Evolutionary conservation across 2,113 vertebrate species (phyloP).

Genomic region (Sturnira hondurensis): DNA sequence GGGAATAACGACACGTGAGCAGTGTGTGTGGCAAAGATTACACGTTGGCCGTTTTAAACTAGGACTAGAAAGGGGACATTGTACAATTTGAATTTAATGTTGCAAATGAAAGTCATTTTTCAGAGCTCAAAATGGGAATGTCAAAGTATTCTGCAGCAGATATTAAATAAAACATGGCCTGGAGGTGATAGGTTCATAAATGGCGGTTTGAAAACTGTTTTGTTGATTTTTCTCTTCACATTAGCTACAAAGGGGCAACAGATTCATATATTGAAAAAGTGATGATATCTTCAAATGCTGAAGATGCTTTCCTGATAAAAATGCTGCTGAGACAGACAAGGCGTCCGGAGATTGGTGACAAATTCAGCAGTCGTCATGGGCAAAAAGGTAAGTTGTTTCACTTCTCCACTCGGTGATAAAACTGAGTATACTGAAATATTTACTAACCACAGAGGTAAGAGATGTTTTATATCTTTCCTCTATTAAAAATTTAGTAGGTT

Average conservation of each 20-base stretch:
- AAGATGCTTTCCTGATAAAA: constrained; percentile 98
- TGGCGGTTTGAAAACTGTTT: neutral
- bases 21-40: neutral
- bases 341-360: constrained; percentile 97
- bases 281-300: constrained; percentile 98
- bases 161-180: neutral
- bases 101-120: neutral
- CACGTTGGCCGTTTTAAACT: neutral
- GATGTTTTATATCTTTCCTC: neutral
- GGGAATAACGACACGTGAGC: neutral
- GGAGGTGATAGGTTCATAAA: neutral
- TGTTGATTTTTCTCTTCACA: constrained; percentile 45
- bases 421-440: neutral
- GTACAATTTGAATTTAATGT: neutral
- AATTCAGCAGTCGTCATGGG: constrained; percentile 98
- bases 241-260: constrained; percentile 96
- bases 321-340: constrained; percentile 98
- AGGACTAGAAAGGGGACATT: neutral
- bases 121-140: neutral
- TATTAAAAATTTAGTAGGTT: neutral
- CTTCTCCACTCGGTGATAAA: neutral
- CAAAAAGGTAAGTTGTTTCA: constrained; percentile 90
- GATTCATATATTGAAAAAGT: constrained; percentile 99
- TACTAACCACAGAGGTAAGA: neutral
- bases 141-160: neutral